phyloP scores from a whole-genome alignment of 2,888 invertebrate species.

The Leptinotarsa haldemani region DNA sequence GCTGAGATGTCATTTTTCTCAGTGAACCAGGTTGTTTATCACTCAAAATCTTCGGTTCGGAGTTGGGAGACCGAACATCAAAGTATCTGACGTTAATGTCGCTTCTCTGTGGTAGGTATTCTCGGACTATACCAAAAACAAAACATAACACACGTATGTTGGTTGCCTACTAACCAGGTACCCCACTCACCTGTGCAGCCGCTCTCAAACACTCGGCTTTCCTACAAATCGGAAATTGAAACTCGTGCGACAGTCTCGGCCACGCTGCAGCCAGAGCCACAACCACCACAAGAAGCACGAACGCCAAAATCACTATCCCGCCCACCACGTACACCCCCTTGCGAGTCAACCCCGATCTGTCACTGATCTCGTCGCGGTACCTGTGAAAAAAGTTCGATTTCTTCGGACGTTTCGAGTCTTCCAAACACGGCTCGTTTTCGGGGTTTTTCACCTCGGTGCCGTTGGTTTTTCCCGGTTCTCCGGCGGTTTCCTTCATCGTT shows the following conservation, averaged over 20 bases:
- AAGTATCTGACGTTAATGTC: no score
- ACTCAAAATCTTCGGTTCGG: no score
- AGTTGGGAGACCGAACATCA: no score
- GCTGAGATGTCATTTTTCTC: no score
- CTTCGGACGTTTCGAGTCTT: conserved; percentile 25
- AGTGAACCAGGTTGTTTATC: background rate
- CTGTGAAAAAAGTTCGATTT: conserved; percentile 37
- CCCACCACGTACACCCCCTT: conserved; percentile 51
- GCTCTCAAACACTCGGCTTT: conserved; percentile 67
- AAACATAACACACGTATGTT: background rate
- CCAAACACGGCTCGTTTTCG: conserved; percentile 55
- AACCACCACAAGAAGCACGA: conserved; percentile 65
- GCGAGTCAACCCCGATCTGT: conserved; percentile 54
- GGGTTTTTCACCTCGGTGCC: conserved; percentile 39
- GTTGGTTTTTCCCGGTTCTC: conserved; percentile 45
- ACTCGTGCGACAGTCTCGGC: conserved; percentile 63
- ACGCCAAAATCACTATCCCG: conserved; percentile 56
- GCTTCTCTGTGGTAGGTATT: no score
- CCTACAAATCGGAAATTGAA: conserved; percentile 63
- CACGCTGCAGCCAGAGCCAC: conserved; percentile 65
- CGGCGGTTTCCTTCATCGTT: conserved; percentile 34
- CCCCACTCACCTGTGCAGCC: conserved; percentile 64
- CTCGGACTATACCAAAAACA: background rate
- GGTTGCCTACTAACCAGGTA: conserved; percentile 12
- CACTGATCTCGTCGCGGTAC: conserved; percentile 50